A percentile compares a stretch with the other conserved stretches of the same genome.
These are phyloP conservation scores for Papilio dardanus DNA, from an alignment of 1,140 invertebrate species.

Conservation along the genomic window DNA sequence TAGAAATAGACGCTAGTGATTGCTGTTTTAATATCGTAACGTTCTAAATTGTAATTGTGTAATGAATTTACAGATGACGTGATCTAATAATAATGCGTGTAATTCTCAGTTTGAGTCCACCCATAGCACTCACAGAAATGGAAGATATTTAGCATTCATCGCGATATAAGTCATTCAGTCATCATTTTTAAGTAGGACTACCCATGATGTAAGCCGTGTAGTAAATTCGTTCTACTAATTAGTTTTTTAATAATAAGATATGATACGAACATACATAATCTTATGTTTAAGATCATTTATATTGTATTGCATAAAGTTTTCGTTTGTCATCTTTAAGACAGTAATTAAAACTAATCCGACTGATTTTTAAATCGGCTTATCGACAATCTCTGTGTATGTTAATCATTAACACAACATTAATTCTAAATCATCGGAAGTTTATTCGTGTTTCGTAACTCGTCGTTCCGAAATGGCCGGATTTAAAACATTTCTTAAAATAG, in stretches of 20 bases:
- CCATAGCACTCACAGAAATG: too few species aligned
- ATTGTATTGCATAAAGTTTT: not conserved
- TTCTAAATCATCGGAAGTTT: constrained; percentile 3
- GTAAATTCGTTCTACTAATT: not conserved
- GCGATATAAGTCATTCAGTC: not conserved
- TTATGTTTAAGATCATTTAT: not conserved
- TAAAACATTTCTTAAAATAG: constrained; percentile 45
- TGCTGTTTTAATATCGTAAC: not conserved
- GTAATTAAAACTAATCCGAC: not conserved
- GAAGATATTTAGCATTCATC: not conserved
- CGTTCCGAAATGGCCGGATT: constrained; percentile 12
- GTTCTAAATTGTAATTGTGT: not conserved
- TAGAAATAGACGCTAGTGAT: not conserved
- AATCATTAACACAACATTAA: constrained; percentile 7
- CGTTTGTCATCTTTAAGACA: not conserved
- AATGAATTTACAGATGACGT: not conserved
- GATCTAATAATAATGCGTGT: not conserved
- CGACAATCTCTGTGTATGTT: not conserved
- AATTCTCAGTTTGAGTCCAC: too few species aligned
- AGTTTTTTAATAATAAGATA: too few species aligned
- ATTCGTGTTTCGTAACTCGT: constrained; percentile 7
- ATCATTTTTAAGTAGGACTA: not conserved
- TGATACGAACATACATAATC: too few species aligned
- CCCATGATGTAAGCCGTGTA: not conserved
- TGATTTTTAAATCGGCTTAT: not conserved